Conservation (phyloP, 1,140 invertebrate species). For the Nymphalis io region DNA sequence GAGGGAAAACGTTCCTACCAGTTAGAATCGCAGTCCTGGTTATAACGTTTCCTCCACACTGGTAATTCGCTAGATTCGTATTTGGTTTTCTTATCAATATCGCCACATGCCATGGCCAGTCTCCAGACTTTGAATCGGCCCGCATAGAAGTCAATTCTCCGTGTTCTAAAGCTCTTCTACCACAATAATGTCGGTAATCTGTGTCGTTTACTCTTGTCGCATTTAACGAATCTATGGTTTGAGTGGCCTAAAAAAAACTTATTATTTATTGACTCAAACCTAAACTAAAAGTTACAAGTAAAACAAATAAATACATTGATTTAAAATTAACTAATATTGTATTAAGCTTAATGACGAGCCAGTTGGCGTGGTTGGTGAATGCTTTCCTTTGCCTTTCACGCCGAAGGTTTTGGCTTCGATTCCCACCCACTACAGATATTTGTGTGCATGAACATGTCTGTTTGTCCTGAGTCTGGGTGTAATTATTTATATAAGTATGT, state of each 20-base stretch:
- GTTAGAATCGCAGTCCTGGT: constrained; percentile 69
- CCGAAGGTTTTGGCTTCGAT: too few species aligned
- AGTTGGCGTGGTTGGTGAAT: too few species aligned
- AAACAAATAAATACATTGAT: background rate
- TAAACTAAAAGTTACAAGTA: background rate
- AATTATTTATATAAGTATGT: too few species aligned
- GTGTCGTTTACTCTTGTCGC: constrained; percentile 37
- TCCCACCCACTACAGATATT: too few species aligned
- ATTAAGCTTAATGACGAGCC: too few species aligned
- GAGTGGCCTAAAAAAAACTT: constrained; percentile 41
- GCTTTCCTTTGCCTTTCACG: too few species aligned
- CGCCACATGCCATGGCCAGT: constrained; percentile 95
- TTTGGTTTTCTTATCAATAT: constrained; percentile 87
- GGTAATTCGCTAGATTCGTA: constrained; percentile 50
- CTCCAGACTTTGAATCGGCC: constrained; percentile 81
- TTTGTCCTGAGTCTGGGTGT: too few species aligned
- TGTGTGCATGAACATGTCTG: too few species aligned
- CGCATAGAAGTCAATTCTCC: constrained; percentile 64
- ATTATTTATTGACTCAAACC: background rate
- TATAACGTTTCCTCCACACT: constrained; percentile 75
- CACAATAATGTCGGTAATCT: constrained; percentile 58
- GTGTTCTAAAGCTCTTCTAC: constrained; percentile 60
- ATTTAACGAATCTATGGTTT: constrained; percentile 55
- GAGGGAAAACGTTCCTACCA: constrained; percentile 49
- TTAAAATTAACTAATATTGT: background rate